Conservation (phyloP, 2,797 vertebrate genomes). For the Octomys mimax region DNA sequence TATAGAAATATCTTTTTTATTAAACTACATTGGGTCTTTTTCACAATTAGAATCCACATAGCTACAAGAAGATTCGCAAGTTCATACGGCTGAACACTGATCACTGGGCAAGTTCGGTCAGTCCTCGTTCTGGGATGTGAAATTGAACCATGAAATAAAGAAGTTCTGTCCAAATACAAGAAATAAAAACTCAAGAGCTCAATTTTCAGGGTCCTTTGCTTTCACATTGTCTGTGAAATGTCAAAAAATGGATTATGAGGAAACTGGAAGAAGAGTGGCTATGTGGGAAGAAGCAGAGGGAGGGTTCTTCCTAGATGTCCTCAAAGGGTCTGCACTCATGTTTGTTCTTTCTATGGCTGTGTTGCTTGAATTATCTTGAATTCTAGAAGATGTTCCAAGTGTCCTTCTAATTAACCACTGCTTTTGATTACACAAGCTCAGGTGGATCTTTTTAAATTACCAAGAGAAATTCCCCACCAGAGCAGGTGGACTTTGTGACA, state of each 20-base stretch:
- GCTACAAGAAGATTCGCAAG: background rate
- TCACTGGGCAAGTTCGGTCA: background rate
- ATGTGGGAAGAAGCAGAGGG: background rate
- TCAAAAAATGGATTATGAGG: background rate
- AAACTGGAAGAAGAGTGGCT: background rate
- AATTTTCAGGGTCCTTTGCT: background rate
- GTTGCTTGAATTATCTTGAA: background rate
- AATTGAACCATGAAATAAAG: slow-evolving; percentile 18
- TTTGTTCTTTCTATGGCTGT: background rate
- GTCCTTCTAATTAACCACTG: background rate
- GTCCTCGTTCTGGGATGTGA: background rate
- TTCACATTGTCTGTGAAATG: background rate
- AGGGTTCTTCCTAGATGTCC: background rate
- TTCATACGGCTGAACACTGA: background rate
- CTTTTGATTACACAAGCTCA: background rate
- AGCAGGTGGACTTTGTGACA: background rate
- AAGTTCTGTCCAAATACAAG: background rate
- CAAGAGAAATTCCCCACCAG: background rate
- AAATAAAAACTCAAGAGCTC: background rate
- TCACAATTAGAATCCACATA: background rate
- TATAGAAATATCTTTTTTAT: background rate
- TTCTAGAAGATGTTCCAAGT: background rate
- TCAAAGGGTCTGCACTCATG: background rate
- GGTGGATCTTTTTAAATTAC: background rate
- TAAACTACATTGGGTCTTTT: background rate